Conservation (phyloP, 1,140 invertebrate species). For the Platyura marginata region DNA sequence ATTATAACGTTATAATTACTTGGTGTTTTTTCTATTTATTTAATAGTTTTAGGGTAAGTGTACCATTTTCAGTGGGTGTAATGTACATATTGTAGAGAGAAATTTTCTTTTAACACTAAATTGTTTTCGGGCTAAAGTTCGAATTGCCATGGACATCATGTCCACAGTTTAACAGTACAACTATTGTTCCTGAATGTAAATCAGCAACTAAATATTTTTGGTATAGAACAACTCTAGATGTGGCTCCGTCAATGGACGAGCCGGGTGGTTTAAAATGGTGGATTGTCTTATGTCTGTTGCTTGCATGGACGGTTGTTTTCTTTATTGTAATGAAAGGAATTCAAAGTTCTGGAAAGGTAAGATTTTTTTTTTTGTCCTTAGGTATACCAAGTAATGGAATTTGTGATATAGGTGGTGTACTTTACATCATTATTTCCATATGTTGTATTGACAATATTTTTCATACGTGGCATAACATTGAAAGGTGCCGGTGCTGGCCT, state of each 20-base stretch:
- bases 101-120: neutral
- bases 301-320: constrained; percentile 91
- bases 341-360: constrained; percentile 90
- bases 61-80: neutral
- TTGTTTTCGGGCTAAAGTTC: constrained; percentile 35
- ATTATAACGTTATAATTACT: constrained; percentile 97
- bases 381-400: neutral
- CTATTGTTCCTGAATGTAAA: constrained; percentile 15
- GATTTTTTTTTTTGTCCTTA: constrained; percentile 1
- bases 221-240: constrained; percentile 72
- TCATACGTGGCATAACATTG: constrained; percentile 77
- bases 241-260: constrained; percentile 64
- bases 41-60: constrained; percentile 65
- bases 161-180: constrained; percentile 43
- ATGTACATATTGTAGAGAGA: no score
- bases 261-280: constrained; percentile 79
- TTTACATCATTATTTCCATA: constrained; percentile 95
- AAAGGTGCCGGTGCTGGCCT: constrained; percentile 76
- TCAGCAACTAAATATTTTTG: constrained; percentile 80
- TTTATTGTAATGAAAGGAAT: constrained; percentile 97
- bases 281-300: constrained; percentile 77
- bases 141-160: constrained; percentile 71
- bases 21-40: constrained; percentile 96
- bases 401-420: constrained; percentile 61
- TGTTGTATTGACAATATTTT: constrained; percentile 85